phyloP scores from a whole-genome alignment of 2,113 vertebrate species.

The Upupa epops region DNA sequence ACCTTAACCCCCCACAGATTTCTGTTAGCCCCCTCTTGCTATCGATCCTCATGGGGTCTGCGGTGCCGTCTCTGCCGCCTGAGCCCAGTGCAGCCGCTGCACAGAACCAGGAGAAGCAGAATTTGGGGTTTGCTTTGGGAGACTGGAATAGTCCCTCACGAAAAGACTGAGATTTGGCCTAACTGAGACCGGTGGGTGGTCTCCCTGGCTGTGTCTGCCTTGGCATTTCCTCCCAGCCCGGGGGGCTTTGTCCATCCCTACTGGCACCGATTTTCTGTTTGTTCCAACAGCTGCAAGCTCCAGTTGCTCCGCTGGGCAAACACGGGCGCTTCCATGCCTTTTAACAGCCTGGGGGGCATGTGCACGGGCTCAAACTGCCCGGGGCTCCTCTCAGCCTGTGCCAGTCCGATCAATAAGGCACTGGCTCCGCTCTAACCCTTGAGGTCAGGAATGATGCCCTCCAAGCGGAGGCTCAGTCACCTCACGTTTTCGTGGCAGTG shows the following conservation, averaged over 20 bases:
- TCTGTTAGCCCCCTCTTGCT: background rate
- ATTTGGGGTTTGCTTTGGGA: background rate
- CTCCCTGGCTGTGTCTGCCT: background rate
- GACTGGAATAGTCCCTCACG: background rate
- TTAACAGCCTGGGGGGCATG: too few species aligned
- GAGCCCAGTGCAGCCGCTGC: background rate
- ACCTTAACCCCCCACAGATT: background rate
- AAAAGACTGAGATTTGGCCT: too few species aligned
- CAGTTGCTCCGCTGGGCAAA: background rate
- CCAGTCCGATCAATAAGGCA: background rate
- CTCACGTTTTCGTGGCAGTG: background rate
- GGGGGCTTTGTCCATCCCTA: accelerated
- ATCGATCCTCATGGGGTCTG: accelerated
- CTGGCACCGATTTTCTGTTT: background rate
- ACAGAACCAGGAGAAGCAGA: background rate
- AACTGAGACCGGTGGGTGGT: background rate
- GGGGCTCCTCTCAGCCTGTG: background rate
- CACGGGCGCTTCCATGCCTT: background rate
- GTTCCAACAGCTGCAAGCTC: background rate
- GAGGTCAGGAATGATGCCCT: background rate
- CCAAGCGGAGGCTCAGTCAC: background rate
- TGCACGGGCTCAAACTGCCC: background rate
- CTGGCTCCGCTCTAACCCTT: background rate
- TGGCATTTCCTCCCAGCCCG: background rate
- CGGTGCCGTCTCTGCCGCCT: background rate